A percentile compares a stretch with the other conserved stretches of the same genome.
Evolutionary conservation across 2,888 invertebrate species (phyloP).

Genomic region (Entomobrya proxima): DNA sequence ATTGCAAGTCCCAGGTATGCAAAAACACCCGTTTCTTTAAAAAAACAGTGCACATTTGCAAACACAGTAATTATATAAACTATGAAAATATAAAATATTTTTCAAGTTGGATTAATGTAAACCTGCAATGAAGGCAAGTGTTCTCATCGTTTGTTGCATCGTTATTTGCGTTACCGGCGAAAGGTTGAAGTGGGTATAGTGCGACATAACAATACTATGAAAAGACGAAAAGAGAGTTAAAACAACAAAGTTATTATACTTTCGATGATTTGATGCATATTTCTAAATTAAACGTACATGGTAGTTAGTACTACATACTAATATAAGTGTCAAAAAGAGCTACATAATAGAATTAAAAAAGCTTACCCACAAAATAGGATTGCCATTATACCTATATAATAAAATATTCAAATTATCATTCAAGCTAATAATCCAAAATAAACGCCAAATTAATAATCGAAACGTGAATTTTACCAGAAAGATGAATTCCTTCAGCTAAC

Average conservation of each 20-base stretch:
- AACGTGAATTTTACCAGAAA: slow-evolving; percentile 92
- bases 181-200: slow-evolving; percentile 98
- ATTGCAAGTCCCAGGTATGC: slow-evolving; percentile 97
- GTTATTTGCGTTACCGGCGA: slow-evolving; percentile 99
- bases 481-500: slow-evolving; percentile 95
- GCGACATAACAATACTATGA: slow-evolving; percentile 95
- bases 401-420: slow-evolving; percentile 1
- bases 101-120: slow-evolving; percentile 49
- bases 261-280: too few relatives aligned
- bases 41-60: not conserved
- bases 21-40: slow-evolving; percentile 96
- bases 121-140: slow-evolving; percentile 94
- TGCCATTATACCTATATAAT: slow-evolving; percentile 94
- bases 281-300: too few relatives aligned
- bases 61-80: not conserved
- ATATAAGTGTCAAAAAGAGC: too few relatives aligned
- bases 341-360: too few relatives aligned
- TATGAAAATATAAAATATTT: not conserved
- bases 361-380: slow-evolving; percentile 90
- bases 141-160: slow-evolving; percentile 99
- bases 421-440: too few relatives aligned
- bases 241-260: too few relatives aligned
- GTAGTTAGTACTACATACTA: too few relatives aligned
- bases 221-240: not conserved
- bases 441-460: too few relatives aligned